Evolutionary conservation across 2,797 vertebrate species (phyloP).

Genomic region (Iguana delicatissima): DNA sequence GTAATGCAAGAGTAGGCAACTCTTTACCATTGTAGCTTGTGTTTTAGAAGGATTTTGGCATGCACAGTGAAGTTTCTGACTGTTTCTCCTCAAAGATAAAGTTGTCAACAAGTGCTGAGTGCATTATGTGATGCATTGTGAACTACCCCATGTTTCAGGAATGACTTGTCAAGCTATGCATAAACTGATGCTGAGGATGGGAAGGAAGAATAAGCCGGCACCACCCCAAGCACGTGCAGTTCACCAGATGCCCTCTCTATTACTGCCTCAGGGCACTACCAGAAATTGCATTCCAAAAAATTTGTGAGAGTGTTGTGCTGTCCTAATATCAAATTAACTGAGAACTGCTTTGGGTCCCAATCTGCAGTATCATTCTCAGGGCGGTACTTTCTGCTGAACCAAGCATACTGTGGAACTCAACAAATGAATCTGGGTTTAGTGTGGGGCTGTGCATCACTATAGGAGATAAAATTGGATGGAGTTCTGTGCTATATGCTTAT

Average conservation of each 20-base stretch:
- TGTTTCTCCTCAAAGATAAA: background rate
- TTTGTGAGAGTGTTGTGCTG: slow-evolving; percentile 1
- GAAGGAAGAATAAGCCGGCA: background rate
- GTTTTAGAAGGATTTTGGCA: background rate
- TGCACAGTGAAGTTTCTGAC: background rate
- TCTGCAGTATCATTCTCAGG: background rate
- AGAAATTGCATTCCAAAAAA: slow-evolving; percentile 5
- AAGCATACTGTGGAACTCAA: background rate
- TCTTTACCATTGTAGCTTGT: background rate
- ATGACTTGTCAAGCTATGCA: background rate
- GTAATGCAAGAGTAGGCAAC: background rate
- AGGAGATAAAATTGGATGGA: background rate
- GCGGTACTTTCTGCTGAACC: background rate
- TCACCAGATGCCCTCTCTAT: slow-evolving; percentile 4
- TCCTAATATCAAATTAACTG: background rate
- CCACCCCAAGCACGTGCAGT: background rate
- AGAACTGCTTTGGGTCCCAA: background rate
- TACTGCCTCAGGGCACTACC: background rate
- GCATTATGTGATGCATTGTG: background rate
- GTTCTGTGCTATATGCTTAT: background rate
- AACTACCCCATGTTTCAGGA: background rate
- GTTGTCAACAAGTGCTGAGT: background rate
- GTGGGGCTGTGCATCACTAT: background rate
- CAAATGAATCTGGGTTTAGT: background rate
- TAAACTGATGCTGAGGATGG: background rate